A percentile compares a stretch with the other conserved stretches of the same genome.
phyloP scores from a whole-genome alignment of 2,797 vertebrate species.

The Micromesistius poutassou region DNA sequence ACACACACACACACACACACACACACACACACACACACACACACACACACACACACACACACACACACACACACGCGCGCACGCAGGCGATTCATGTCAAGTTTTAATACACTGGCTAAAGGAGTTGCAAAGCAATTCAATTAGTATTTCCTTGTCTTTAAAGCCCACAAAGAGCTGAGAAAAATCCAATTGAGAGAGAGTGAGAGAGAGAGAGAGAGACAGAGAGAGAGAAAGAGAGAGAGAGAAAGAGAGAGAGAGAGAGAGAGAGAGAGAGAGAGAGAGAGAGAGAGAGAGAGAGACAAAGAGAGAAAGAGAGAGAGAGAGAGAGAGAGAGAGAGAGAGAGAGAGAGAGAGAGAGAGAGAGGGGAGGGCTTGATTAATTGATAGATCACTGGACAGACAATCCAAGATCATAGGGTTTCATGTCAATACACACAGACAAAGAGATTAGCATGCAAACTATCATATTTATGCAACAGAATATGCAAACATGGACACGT shows the following conservation, averaged over 20 bases:
- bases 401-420: constrained; percentile 57
- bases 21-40: constrained; percentile 32
- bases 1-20: constrained; percentile 12
- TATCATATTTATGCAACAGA: background rate
- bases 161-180: constrained; percentile 70
- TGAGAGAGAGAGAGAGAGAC: constrained; percentile 11
- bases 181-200: constrained; percentile 72
- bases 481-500: constrained; percentile 10
- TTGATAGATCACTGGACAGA: constrained; percentile 53
- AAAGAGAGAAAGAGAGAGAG: constrained; percentile 23
- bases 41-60: constrained; percentile 44
- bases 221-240: constrained; percentile 27
- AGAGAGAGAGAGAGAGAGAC: constrained; percentile 17
- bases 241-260: constrained; percentile 6
- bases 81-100: constrained; percentile 59
- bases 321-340: constrained; percentile 2
- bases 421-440: constrained; percentile 22
- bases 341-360: constrained; percentile 28
- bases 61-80: constrained; percentile 7
- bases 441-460: constrained; percentile 27
- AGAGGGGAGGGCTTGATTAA: constrained; percentile 37
- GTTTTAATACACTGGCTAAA: constrained; percentile 73
- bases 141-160: constrained; percentile 77
- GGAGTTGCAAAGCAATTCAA: constrained; percentile 79
- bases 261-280: constrained; percentile 30